Evolutionary conservation across 1,140 invertebrate genomes (phyloP), one percentile per base, ranked within the genome.

Genomic region (Gonatopus flavifemur): DNA sequence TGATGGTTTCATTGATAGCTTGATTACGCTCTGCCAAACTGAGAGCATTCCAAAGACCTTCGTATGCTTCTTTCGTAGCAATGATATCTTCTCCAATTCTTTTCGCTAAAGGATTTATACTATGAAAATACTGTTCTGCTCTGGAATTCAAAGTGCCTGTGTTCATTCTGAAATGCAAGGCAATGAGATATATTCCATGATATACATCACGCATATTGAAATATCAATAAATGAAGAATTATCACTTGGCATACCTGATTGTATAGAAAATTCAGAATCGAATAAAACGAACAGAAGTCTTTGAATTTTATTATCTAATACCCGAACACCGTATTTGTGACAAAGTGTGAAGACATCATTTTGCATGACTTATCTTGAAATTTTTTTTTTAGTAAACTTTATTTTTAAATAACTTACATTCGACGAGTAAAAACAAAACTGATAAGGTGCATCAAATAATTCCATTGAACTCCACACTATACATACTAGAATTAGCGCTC

Each of bases 1-100:
- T 89, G 46, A 91, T 85, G 1, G 84, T 86, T 67, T 90, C 86
- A 59, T 89, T 84, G 10, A 90, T 77, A 24, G 88, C 84, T 75
- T 89, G 81, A 48, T 86, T 83, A 71, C 86, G 84, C 73, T 89
- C 86, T 35, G 85, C 82, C 32, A 80, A 73, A 28, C 82, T 83
- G 2, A 90, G 64, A 12, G 81, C 81, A 52, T 83, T 79, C 87
- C 88, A 90, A 10, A 86, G 74, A 40, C 83, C 83, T 72, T 88
- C 86, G 52, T 88, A 88, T 3, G 84, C 81, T 55, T 84, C 82
- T 66, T 84, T 85, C 2, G 84, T 84, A 44, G 86, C 81, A 2
- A 77, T 74, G 22, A 90, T 82, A 71, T 90, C 88, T 48, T 84
- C 80, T 42, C 83, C 80, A 41, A 90, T 86, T 67, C 86, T 81